Evolutionary conservation across 2,888 invertebrate species (phyloP).

Genomic region (Rambutsinella grinnellia): DNA sequence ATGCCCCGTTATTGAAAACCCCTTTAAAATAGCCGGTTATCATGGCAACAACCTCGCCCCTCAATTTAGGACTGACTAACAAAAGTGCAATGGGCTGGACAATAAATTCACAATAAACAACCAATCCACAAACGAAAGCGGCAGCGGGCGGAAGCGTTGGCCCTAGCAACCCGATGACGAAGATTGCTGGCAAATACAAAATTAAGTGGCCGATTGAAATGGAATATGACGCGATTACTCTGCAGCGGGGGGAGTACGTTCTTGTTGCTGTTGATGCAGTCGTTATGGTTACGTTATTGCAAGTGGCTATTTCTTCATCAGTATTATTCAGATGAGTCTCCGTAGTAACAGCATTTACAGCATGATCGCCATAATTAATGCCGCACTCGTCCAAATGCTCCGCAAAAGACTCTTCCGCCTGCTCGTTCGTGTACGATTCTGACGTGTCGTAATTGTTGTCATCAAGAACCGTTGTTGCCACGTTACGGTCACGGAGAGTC

Average conservation of each 20-base stretch:
- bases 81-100: conserved; percentile 67
- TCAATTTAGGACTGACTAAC: conserved; percentile 64
- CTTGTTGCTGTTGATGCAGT: neutral
- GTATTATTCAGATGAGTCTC: too few species aligned
- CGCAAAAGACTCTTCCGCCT: neutral
- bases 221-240: conserved; percentile 65
- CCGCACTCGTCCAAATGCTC: conserved; percentile 5
- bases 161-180: conserved; percentile 43
- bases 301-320: too few species aligned
- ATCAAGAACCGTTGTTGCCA: too few species aligned
- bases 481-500: too few species aligned
- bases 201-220: conserved; percentile 66
- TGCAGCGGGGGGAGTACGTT: conserved; percentile 45
- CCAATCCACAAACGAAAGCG: conserved; percentile 66
- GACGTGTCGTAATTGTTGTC: too few species aligned
- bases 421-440: neutral
- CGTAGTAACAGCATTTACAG: too few species aligned
- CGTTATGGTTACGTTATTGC: too few species aligned
- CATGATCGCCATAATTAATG: neutral
- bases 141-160: conserved; percentile 51
- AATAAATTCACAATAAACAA: conserved; percentile 67
- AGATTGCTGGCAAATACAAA: conserved; percentile 67
- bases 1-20: too few species aligned
- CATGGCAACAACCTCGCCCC: conserved; percentile 60
- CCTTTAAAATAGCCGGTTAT: neutral